Conservation (phyloP, 23 tunicate species). For the Aplidium turbinatum region DNA sequence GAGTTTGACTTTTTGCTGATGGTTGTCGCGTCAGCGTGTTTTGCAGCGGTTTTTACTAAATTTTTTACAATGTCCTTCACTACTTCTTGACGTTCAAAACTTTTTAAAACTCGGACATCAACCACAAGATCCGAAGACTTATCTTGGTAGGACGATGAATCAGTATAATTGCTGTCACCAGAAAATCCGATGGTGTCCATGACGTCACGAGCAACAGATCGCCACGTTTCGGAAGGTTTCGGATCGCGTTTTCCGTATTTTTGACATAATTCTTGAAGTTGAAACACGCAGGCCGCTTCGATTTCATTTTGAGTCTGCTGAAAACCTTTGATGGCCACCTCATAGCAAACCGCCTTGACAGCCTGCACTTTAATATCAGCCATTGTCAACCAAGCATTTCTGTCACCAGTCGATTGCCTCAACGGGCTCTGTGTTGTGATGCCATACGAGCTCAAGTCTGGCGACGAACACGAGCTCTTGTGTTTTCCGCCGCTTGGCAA, state of each 20-base stretch:
- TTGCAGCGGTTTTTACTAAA: constrained; percentile 11
- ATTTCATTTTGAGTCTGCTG: constrained; percentile 40
- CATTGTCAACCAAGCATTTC: constrained; percentile 72
- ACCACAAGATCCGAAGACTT: background rate
- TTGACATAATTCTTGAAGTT: constrained; percentile 47
- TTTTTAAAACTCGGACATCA: background rate
- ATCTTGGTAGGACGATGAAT: background rate
- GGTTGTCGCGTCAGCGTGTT: background rate
- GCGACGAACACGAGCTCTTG: background rate
- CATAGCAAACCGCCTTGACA: constrained; percentile 84
- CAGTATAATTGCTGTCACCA: constrained; percentile 43
- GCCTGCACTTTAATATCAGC: constrained; percentile 87
- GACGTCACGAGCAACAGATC: constrained; percentile 74
- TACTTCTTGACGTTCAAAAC: constrained; percentile 18
- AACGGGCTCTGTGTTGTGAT: background rate
- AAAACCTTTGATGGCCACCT: constrained; percentile 78
- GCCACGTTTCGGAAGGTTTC: constrained; percentile 54
- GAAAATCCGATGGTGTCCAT: constrained; percentile 79
- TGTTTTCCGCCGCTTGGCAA: constrained; percentile 32
- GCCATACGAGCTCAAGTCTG: background rate
- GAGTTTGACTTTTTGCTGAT: no score
- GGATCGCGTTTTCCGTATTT: constrained; percentile 76
- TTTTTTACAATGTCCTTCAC: constrained; percentile 33
- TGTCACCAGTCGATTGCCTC: background rate
- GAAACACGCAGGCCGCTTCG: constrained; percentile 46